Conservation (phyloP, 2,888 invertebrate species). For the Leucophenga maculata region DNA sequence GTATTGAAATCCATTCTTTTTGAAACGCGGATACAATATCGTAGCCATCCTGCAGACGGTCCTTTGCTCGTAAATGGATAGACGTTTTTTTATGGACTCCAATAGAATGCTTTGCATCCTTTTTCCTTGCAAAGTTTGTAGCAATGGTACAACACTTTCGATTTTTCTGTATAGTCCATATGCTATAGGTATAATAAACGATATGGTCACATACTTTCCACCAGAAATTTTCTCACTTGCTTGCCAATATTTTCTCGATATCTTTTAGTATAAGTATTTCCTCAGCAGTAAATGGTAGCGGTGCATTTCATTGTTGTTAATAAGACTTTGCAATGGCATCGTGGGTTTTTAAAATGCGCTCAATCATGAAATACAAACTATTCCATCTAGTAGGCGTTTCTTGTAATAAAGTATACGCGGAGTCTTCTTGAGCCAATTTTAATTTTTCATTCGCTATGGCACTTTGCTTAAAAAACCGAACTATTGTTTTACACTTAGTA, state of each 20-base stretch:
- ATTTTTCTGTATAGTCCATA: conserved; percentile 23
- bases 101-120: conserved; percentile 2
- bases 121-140: neutral
- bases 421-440: conserved; percentile 34
- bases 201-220: conserved; percentile 30
- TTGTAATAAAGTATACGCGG: conserved; percentile 24
- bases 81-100: conserved; percentile 9
- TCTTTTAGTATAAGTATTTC: conserved; percentile 27
- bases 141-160: neutral
- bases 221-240: conserved; percentile 28
- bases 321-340: conserved; percentile 22
- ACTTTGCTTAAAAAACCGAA: conserved; percentile 34
- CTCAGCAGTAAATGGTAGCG: conserved; percentile 26
- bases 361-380: conserved; percentile 31
- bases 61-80: conserved; percentile 1
- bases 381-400: too few species aligned
- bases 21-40: conserved; percentile 17
- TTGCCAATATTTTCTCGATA: conserved; percentile 29
- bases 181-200: neutral
- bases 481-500: neutral
- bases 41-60: conserved; percentile 2
- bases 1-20: neutral
- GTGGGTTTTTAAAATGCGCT: conserved; percentile 22
- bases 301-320: conserved; percentile 19
- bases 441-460: conserved; percentile 33